phyloP scores from a whole-genome alignment of 1,140 invertebrate genomes.

The Drosophila cardini region DNA sequence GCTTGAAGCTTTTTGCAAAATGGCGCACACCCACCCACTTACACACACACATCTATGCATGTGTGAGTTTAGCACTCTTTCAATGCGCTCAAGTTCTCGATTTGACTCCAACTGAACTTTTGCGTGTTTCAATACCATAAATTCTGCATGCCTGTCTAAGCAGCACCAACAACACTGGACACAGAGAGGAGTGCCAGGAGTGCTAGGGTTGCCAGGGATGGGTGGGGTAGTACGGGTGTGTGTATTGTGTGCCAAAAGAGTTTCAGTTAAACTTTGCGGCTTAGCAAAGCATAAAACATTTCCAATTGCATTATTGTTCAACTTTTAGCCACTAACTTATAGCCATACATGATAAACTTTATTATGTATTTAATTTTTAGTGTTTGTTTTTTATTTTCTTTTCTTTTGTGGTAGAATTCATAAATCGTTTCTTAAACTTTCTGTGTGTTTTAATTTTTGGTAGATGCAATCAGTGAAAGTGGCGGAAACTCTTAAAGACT shows the following conservation, averaged over 20 bases:
- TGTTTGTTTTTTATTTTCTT: constrained; percentile 15
- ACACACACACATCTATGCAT: constrained; percentile 15
- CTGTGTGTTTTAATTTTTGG: background rate
- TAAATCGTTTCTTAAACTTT: background rate
- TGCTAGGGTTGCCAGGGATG: background rate
- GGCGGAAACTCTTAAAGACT: constrained; percentile 34
- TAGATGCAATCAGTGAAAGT: constrained; percentile 44
- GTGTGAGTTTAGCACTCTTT: constrained; percentile 61
- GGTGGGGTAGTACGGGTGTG: constrained; percentile 24
- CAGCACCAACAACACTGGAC: constrained; percentile 15
- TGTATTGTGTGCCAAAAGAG: constrained; percentile 18
- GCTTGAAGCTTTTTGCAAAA: constrained; percentile 73
- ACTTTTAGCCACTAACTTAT: constrained; percentile 33
- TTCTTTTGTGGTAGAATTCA: background rate
- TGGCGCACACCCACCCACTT: constrained; percentile 62
- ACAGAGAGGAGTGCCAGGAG: background rate
- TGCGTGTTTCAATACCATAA: constrained; percentile 81
- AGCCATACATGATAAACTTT: background rate
- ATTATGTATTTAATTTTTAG: constrained; percentile 35
- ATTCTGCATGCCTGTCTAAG: constrained; percentile 73
- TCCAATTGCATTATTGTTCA: constrained; percentile 63
- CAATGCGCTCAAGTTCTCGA: constrained; percentile 70
- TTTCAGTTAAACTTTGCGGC: constrained; percentile 50
- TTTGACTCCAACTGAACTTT: constrained; percentile 80
- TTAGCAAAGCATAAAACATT: constrained; percentile 66